These are phyloP conservation scores for Petroica traversi DNA, from an alignment of 2,113 vertebrate genomes.

Conservation along the genomic window DNA sequence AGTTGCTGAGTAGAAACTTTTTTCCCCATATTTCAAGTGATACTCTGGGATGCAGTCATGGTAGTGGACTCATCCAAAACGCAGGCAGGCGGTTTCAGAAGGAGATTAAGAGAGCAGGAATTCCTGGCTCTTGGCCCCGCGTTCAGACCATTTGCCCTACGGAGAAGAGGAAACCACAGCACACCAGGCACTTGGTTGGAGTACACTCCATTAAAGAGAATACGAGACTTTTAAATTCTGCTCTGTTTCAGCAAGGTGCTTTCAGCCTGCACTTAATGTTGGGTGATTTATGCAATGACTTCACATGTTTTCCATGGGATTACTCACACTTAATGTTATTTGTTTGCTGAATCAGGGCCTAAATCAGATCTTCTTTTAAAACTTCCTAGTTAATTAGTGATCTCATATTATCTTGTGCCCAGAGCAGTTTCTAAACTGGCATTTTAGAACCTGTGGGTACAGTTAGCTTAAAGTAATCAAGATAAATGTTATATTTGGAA, in stretches of 20 bases:
- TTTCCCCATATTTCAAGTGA: not conserved
- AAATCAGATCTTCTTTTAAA: constrained; percentile 39
- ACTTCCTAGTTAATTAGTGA: constrained; percentile 41
- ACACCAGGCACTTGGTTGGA: constrained; percentile 30
- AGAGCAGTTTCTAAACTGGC: constrained; percentile 28
- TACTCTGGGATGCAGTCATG: not conserved
- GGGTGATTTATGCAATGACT: constrained; percentile 43
- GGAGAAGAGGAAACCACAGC: constrained; percentile 32
- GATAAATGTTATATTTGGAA: constrained; percentile 53
- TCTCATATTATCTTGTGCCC: constrained; percentile 14
- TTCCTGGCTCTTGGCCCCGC: constrained; percentile 1
- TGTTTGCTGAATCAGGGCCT: constrained; percentile 32
- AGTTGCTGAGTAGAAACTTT: constrained; percentile 25
- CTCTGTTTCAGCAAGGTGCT: constrained; percentile 35
- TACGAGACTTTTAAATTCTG: not conserved
- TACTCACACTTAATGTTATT: not conserved
- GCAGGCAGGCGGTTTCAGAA: not conserved
- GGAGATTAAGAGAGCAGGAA: constrained; percentile 10
- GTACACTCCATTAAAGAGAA: constrained; percentile 14
- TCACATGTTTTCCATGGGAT: constrained; percentile 21
- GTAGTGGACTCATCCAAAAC: not conserved
- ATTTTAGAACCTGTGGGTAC: constrained; percentile 46
- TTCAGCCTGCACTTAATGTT: not conserved
- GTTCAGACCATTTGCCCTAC: not conserved
- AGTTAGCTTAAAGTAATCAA: constrained; percentile 49